Percentiles rank a stretch among this genome's conserved stretches.
phyloP scores from a whole-genome alignment of 2,888 invertebrate species.

The Biston betularia region DNA sequence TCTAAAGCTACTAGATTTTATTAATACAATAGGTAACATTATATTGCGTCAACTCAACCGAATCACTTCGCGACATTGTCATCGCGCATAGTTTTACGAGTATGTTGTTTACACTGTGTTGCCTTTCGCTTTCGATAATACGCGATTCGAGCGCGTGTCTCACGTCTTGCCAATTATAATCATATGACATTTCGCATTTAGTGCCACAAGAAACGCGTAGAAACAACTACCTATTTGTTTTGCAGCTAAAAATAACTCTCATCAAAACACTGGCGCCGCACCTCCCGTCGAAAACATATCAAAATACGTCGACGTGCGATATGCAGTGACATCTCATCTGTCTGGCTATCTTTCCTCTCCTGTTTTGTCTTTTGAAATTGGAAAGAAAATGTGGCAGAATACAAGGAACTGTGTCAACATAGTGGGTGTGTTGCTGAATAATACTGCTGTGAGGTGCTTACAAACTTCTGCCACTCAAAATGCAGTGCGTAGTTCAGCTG shows the following conservation, averaged over 20 bases:
- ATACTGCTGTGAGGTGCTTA: slow-evolving; percentile 63
- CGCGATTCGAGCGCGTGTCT: slow-evolving; percentile 47
- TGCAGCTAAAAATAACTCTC: slow-evolving; percentile 81
- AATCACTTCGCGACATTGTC: slow-evolving; percentile 10
- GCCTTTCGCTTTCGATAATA: slow-evolving; percentile 53
- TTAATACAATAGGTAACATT: neutral
- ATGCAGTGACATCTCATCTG: slow-evolving; percentile 51
- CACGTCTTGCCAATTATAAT: slow-evolving; percentile 68
- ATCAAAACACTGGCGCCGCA: slow-evolving; percentile 74
- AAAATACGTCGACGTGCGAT: slow-evolving; percentile 60
- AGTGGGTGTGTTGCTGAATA: slow-evolving; percentile 67
- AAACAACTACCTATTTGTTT: slow-evolving; percentile 64
- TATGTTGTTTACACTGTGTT: slow-evolving; percentile 52
- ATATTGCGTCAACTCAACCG: slow-evolving; percentile 11
- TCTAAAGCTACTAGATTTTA: slow-evolving; percentile 48
- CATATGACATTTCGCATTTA: slow-evolving; percentile 76
- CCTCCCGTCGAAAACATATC: slow-evolving; percentile 61
- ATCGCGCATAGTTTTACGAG: neutral
- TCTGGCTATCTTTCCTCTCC: slow-evolving; percentile 47
- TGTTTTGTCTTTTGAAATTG: slow-evolving; percentile 48
- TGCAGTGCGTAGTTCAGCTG: slow-evolving; percentile 69
- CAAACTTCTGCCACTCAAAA: slow-evolving; percentile 60
- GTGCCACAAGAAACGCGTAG: slow-evolving; percentile 67
- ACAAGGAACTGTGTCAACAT: slow-evolving; percentile 71
- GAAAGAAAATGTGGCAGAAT: slow-evolving; percentile 77